Conservation (phyloP, 2,888 invertebrate genomes). For the Tiphia femorata region DNA sequence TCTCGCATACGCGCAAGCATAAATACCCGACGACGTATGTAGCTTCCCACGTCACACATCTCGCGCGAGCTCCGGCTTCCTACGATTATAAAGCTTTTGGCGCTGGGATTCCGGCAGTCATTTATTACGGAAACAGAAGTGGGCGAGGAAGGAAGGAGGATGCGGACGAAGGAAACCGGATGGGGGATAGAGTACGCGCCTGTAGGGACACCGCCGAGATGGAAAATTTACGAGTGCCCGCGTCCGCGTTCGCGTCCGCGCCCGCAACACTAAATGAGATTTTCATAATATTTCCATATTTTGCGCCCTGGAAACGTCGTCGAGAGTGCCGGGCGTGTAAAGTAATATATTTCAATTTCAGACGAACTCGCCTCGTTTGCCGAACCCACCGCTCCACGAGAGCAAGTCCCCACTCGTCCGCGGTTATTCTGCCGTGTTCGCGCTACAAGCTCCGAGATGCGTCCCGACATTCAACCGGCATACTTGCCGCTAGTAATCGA, state of each 20-base stretch:
- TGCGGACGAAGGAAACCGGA: neutral
- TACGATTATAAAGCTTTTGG: conserved; percentile 38
- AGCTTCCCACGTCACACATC: conserved; percentile 29
- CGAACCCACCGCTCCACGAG: too few species aligned
- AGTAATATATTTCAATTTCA: neutral
- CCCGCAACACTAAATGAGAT: conserved; percentile 32
- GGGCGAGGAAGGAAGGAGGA: too few species aligned
- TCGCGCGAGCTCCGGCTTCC: conserved; percentile 25
- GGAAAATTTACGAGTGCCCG: conserved; percentile 20
- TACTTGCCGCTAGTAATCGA: too few species aligned
- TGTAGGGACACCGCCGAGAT: conserved; percentile 12
- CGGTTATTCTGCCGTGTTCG: too few species aligned
- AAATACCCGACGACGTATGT: too few species aligned
- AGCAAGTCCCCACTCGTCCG: too few species aligned
- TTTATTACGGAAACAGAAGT: conserved; percentile 5
- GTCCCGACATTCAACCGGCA: too few species aligned
- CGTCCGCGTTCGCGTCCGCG: neutral
- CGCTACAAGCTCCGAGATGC: too few species aligned
- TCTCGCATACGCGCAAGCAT: too few species aligned
- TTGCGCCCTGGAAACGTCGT: conserved; percentile 11
- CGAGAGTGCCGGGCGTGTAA: neutral
- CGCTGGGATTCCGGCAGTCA: conserved; percentile 29
- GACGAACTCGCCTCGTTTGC: neutral
- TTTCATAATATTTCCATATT: conserved; percentile 33
- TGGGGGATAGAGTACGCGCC: neutral